Evolutionary conservation across 2,888 invertebrate species (phyloP), one percentile per base, ranked within the genome.

Genomic region (Gastrophysa polygoni): DNA sequence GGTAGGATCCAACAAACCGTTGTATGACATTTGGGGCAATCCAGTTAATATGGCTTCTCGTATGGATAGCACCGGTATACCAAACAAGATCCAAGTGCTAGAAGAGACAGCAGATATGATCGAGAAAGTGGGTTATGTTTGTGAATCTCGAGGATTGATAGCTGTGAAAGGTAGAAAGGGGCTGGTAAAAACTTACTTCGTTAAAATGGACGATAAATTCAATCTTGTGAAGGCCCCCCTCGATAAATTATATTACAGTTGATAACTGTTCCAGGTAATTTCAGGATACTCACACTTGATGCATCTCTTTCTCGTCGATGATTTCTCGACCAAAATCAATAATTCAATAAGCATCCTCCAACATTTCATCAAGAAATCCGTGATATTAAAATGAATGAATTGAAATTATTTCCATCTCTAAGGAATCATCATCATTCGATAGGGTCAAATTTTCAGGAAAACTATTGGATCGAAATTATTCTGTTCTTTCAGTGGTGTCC

Each of bases 1-100:
- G 0, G 95, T 97, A 2, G 97, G 96, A 0, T 93, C 94, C 0
- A 89, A 92, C 64, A 97, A 97, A 77, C 97, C 97, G 0, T 85
- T 96, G 48, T 97, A 96, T 79, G 97, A 98, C 78, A 95, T 97
- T 75, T 98, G 97, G 96, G 97, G 97, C 0, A 93, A 97, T 81
- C 92, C 96, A 0, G 97, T 97, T 0, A 98, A 98, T 81, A 92
- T 98, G 88, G 96, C 98, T 2, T 95, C 96, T 0, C 85, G 98
- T 74, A 96, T 98, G 96, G 97, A 97, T 77, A 93, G 93, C 0
- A 94, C 93, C 1, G 97, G 97, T 6, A 84, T 89, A 67, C 85
- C 89, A 1, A 66, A 64, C 34, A 62, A 58, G 17, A 66, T 76
- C 34, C 75, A 76, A 56, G 87, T 90, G 0, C 90, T 91, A 21